A percentile compares a stretch with the other conserved stretches of the same genome.
Evolutionary conservation across 1,140 invertebrate genomes (phyloP).

Genomic region (Drosophila athabasca): DNA sequence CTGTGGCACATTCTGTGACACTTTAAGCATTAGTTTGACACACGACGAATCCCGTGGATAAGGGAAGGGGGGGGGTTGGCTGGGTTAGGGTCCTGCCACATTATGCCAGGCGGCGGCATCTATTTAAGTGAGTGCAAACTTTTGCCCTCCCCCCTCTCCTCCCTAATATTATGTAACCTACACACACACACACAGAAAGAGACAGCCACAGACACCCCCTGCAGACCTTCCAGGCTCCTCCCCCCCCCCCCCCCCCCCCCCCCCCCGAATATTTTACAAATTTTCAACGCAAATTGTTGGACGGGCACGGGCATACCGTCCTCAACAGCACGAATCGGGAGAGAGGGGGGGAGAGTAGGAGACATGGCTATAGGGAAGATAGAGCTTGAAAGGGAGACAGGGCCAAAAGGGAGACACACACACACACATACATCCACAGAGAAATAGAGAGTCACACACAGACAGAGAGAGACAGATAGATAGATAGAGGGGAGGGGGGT

Average conservation of each 20-base stretch:
- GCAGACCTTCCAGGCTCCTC: slow-evolving; percentile 18
- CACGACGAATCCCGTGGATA: slow-evolving; percentile 13
- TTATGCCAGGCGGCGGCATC: slow-evolving; percentile 60
- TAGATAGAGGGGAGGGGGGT: neutral
- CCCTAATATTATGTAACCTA: slow-evolving; percentile 49
- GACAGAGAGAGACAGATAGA: neutral
- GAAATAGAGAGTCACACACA: neutral
- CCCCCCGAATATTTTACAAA: slow-evolving; percentile 68
- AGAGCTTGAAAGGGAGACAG: no score
- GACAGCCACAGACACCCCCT: slow-evolving; percentile 6
- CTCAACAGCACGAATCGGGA: slow-evolving; percentile 17
- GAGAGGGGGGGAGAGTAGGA: neutral
- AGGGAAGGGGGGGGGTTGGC: neutral
- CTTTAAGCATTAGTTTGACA: slow-evolving; percentile 75
- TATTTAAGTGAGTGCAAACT: slow-evolving; percentile 79
- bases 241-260: slow-evolving; percentile 35
- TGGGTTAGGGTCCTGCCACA: slow-evolving; percentile 13
- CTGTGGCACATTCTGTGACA: slow-evolving; percentile 57
- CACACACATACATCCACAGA: neutral
- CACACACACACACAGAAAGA: slow-evolving; percentile 30
- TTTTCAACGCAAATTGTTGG: slow-evolving; percentile 74
- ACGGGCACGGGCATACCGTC: slow-evolving; percentile 17
- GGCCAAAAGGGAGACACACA: slow-evolving; percentile 6
- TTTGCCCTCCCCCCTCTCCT: slow-evolving; percentile 16
- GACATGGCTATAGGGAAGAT: no score